Evolutionary conservation across 1,140 invertebrate species (phyloP), one percentile per base, ranked within the genome.

Genomic region (Drosophila nebulosa): DNA sequence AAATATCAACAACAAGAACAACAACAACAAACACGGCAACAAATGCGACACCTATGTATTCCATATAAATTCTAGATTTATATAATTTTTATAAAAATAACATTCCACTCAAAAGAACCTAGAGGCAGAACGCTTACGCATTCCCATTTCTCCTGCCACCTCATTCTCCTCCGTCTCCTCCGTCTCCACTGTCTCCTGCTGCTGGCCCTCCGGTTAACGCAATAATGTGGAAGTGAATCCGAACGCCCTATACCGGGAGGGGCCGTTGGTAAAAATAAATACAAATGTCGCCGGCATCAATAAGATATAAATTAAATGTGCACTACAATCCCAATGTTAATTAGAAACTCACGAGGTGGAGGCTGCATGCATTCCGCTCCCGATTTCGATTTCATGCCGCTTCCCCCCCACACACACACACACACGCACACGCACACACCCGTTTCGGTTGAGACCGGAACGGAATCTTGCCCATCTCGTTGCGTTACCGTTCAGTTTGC

Each of bases 251-350:
- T 46, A 9, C 12, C 24, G n/a, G 24, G 24, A 7, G 36, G 16
- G 67, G 24, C 18, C 27, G 53, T 39, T 68, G 83, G 64, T 88
- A 88, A 88, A 88, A 88, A 88, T 88, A 88, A 88, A 89, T 79
- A 79, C 78, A 89, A 89, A 88, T 89, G 83, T 88, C 83, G 84
- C 83, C 65, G 79, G 79, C 83, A 88, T 88, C 83, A 89, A 88
- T 88, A 88, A 88, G 83, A 73, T 88, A 88, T 88, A 88, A 88
- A 88, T 88, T 88, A 88, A 89, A 83, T 64, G 71, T 83, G 83
- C 83, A 88, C 84, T 86, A 88, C 84, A 88, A 88, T 79, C 75
- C 78, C 71, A 73, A 77, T 83, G 83, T 88, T 88, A 88, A 88
- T 88, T 88, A 89, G 83, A 81, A 69, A 83, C 65, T 80, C 83